Evolutionary conservation across 2,113 vertebrate species (phyloP).

Genomic region (Xenopus laevis): DNA sequence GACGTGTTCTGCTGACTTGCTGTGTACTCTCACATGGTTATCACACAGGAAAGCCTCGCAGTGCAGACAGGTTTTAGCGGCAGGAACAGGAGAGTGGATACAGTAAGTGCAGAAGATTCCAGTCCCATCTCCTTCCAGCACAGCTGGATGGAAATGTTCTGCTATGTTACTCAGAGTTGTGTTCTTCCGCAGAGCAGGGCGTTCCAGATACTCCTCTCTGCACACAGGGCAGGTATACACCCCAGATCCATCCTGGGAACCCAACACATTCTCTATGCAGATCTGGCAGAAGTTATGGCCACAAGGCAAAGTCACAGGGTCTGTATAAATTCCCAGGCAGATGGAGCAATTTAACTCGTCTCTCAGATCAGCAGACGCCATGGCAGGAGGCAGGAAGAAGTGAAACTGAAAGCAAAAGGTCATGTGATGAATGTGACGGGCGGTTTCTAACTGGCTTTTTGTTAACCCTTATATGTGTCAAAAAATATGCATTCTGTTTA

Average conservation of each 20-base stretch:
- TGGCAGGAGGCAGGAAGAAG: neutral
- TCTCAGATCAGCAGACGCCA: neutral
- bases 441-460: too few species aligned
- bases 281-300: too few species aligned
- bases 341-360: too few species aligned
- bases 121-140: neutral
- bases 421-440: too few species aligned
- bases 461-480: too few species aligned
- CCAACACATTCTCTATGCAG: too few species aligned
- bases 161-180: constrained; percentile 14
- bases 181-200: neutral
- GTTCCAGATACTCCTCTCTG: neutral
- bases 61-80: constrained; percentile 37
- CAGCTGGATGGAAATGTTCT: neutral
- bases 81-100: constrained; percentile 1
- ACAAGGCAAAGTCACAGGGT: too few species aligned
- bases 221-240: constrained; percentile 12
- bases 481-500: too few species aligned
- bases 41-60: constrained; percentile 29
- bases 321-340: too few species aligned
- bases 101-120: constrained; percentile 28
- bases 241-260: too few species aligned
- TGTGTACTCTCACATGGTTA: neutral
- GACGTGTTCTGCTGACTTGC: constrained; percentile 4
- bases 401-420: too few species aligned